Evolutionary conservation across 2,797 vertebrate species (phyloP), one percentile per base, ranked within the genome.

Genomic region (Antennarius maculatus): DNA sequence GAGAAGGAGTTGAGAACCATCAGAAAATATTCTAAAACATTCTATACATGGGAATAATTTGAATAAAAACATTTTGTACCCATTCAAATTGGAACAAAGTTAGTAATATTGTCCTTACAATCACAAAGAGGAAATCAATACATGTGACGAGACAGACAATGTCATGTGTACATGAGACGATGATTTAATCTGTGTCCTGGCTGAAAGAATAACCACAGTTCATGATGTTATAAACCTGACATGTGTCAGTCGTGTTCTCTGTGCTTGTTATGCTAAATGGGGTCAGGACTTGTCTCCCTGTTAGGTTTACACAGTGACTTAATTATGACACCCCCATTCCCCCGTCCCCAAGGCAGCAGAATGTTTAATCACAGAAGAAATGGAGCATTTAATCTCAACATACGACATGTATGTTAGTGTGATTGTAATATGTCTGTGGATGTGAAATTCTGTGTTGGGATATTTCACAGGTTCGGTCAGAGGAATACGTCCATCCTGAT

Each of bases 401-500:
- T 47, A 15, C 2, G 4, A 34, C 39, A n/a, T 31, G 27, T 27
- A 59, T 11, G 56, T 34, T 7, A 37, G 9, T 7, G 1, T 52
- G 23, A 39, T 41, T 7, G 1, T 52, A n/a, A 39, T 41, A 42
- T 29, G 5, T 17, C 12, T 11, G 29, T 57, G 18, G 37, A 10
- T 39, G 37, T 39, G 7, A 9, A n/a, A 14, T 60, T 53, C 6
- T 15, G 12, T 16, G 42, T 11, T 73, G 28, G 8, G 17, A 43
- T 70, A 0, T 76, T 74, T 66, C 8, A 60, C 77, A 93, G 94
- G 82, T 93, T 94, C 2, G 92, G 91, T 41, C 91, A 89, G 70
- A 89, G 88, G 76, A 87, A 92, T 8, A 91, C 83, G 3, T 92
- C 92, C 14, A 88, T 93, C 67, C 71, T 93, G 66, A 87, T 93